Conservation (phyloP, 64 coral and sea anemone genomes). For the Pachyseris speciosa region DNA sequence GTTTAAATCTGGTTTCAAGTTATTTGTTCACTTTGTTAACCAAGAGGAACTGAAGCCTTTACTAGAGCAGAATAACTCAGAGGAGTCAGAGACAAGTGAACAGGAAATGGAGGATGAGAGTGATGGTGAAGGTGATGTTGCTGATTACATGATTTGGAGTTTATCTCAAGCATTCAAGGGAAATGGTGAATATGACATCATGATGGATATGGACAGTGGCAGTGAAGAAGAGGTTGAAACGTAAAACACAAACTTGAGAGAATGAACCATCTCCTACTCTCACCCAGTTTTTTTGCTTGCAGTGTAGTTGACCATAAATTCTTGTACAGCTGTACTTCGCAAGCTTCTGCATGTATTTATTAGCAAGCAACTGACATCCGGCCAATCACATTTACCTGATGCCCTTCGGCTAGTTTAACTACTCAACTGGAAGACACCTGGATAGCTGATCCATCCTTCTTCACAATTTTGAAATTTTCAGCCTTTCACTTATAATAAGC, state of each 20-base stretch:
- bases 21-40: slow-evolving; percentile 15
- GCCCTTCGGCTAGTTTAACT: too few relatives aligned
- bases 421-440: too few relatives aligned
- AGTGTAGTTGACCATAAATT: too few relatives aligned
- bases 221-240: background rate
- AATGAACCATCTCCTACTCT: background rate
- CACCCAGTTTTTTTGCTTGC: too few relatives aligned
- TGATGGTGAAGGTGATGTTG: background rate
- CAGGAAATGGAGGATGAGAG: slow-evolving; percentile 25
- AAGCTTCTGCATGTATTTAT: too few relatives aligned
- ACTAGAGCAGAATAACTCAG: background rate
- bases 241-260: background rate
- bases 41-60: background rate
- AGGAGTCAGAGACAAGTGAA: background rate
- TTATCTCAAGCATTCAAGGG: slow-evolving; percentile 43
- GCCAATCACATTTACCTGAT: too few relatives aligned
- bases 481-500: too few relatives aligned
- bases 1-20: slow-evolving; percentile 55
- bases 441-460: too few relatives aligned
- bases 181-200: slow-evolving; percentile 10
- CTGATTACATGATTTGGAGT: background rate
- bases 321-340: too few relatives aligned
- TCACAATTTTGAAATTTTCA: too few relatives aligned
- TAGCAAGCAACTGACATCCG: too few relatives aligned
- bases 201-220: background rate